These are phyloP conservation scores for Elgaria multicarinata DNA, from an alignment of 2,113 vertebrate species.

Conservation along the genomic window DNA sequence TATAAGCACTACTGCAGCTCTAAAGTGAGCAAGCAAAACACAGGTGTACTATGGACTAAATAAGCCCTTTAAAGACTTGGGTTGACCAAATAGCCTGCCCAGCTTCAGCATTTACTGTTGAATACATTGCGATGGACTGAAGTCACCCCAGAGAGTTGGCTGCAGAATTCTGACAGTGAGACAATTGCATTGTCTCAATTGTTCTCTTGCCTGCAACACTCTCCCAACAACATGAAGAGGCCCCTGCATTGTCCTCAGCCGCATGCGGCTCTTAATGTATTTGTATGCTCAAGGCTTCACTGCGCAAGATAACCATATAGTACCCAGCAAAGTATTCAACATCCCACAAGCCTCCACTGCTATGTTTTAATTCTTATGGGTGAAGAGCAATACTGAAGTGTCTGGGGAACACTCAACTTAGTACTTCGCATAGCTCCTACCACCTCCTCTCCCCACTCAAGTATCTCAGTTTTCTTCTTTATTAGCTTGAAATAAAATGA, in stretches of 20 bases:
- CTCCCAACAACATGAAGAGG: background rate
- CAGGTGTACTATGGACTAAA: background rate
- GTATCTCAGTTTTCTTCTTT: background rate
- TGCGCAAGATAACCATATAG: background rate
- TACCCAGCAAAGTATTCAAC: background rate
- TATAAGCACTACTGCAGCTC: background rate
- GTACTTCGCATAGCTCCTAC: background rate
- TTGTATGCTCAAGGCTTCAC: background rate
- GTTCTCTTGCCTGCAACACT: background rate
- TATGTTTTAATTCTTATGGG: background rate
- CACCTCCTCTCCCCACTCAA: background rate
- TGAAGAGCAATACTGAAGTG: background rate
- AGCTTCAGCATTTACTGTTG: background rate
- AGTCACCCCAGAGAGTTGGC: background rate
- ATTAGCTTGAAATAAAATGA: background rate
- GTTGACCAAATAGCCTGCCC: background rate
- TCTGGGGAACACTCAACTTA: background rate
- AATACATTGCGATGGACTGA: background rate
- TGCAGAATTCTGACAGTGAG: background rate
- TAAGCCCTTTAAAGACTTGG: background rate
- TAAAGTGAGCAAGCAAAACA: background rate
- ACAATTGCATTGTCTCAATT: background rate
- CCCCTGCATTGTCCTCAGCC: background rate
- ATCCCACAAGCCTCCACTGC: background rate
- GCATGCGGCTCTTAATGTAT: background rate